phyloP scores from a whole-genome alignment of 2,888 invertebrate species.

The Muscina levida region DNA sequence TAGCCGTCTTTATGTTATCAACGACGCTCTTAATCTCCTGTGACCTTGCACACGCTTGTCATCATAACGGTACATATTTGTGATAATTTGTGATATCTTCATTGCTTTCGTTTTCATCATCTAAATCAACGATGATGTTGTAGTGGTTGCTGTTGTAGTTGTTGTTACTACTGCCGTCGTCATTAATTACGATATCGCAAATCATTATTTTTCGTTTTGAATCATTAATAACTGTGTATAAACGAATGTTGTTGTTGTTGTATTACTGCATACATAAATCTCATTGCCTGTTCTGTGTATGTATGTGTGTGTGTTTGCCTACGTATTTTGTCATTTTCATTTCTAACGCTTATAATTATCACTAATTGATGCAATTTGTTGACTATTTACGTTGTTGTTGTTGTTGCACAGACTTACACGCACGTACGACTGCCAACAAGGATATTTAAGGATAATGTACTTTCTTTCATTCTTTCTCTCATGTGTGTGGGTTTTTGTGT shows the following conservation, averaged over 20 bases:
- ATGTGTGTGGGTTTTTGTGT: background rate
- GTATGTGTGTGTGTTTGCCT: background rate
- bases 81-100: conserved; percentile 18
- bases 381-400: conserved; percentile 45
- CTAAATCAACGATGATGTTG: no score
- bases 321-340: conserved; percentile 40
- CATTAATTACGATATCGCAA: conserved; percentile 19
- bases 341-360: conserved; percentile 57
- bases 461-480: conserved; percentile 5
- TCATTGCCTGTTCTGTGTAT: background rate
- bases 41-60: background rate
- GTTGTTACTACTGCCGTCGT: background rate
- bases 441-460: conserved; percentile 45
- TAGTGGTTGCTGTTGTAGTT: no score
- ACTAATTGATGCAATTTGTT: conserved; percentile 64
- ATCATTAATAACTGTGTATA: background rate
- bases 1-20: no score
- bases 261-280: no score
- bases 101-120: background rate
- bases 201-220: conserved; percentile 6
- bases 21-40: background rate
- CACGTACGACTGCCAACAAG: conserved; percentile 57
- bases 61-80: background rate
- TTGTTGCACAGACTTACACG: conserved; percentile 42
- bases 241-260: no score